phyloP scores from a whole-genome alignment of 2,113 vertebrate genomes.

The Myocastor coypus region DNA sequence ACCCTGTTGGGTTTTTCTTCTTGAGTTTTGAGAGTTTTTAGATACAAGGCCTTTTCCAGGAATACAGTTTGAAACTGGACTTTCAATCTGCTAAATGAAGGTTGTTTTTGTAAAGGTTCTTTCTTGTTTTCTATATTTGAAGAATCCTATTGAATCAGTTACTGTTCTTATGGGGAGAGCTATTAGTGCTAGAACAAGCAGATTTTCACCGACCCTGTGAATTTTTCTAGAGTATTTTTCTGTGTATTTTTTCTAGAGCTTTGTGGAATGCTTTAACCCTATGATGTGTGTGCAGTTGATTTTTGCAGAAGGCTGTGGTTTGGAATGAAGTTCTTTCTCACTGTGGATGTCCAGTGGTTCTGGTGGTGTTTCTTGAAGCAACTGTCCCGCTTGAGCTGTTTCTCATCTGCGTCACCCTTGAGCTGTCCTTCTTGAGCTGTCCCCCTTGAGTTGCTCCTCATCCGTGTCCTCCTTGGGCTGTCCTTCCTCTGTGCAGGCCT shows the following conservation, averaged over 20 bases:
- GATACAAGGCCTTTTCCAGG: neutral
- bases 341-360: neutral
- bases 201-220: neutral
- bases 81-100: neutral
- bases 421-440: too few species aligned
- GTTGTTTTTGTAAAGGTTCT: neutral
- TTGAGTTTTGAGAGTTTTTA: neutral
- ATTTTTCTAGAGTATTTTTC: slow-evolving; percentile 9
- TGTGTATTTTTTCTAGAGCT: slow-evolving; percentile 16
- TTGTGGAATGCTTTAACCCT: neutral
- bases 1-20: neutral
- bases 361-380: neutral
- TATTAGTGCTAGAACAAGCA: neutral
- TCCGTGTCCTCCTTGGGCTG: neutral
- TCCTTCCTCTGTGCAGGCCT: neutral
- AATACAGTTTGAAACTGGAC: neutral
- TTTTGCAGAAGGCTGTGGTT: neutral
- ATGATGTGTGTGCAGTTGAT: neutral
- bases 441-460: neutral
- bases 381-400: neutral
- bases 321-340: neutral
- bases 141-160: neutral
- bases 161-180: neutral
- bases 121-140: neutral
- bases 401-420: too few species aligned